Evolutionary conservation across 2,888 invertebrate genomes (phyloP), one percentile per base, ranked within the genome.

Genomic region (Pardosa pseudoannulata): DNA sequence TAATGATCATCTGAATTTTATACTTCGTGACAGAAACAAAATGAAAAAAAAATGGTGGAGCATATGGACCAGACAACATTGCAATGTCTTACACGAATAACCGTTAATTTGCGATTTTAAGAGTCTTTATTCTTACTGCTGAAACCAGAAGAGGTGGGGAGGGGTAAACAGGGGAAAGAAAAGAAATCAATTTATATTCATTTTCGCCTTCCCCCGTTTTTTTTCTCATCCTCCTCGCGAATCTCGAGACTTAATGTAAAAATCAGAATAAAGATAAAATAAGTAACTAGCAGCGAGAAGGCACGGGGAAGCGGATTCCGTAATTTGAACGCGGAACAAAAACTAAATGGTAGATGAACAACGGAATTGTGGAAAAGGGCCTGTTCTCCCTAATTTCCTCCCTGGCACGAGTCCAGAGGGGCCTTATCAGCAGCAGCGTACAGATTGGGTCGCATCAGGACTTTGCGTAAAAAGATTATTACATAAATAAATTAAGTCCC

Each of bases 401-500:
- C 68, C 39, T 75, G 74, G 81, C 68, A 68, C 2, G 13, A 29
- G 36, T 81, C 80, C 81, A 81, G 67, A 72, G 16, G 1, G 32
- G 27, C 62, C 78, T 85, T 78, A 85, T 78, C 78, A 78, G 73
- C 39, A 28, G 39, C 56, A 9, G 5, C 6, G 31, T 39, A 50
- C 19, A 71, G 65, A 72, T 72, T 29, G 13, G 68, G 32, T 32
- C 23, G 68, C 31, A 56, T 39, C 29, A 64, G 62, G 46, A 23
- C 13, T 46, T 50, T 27, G 32, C 23, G 70, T 56, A 71, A n/a
- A 31, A 62, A 83, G 71, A 83, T 85, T 85, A 85, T 85, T 78
- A 85, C 78, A 78, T 85, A 85, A 85, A 85, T 85, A 85, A 85
- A 85, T 85, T 85, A 85, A 85, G 78, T 76, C 72, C 67, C 73